Conservation (phyloP, 2,113 vertebrate genomes). For the Etheostoma cragini region DNA sequence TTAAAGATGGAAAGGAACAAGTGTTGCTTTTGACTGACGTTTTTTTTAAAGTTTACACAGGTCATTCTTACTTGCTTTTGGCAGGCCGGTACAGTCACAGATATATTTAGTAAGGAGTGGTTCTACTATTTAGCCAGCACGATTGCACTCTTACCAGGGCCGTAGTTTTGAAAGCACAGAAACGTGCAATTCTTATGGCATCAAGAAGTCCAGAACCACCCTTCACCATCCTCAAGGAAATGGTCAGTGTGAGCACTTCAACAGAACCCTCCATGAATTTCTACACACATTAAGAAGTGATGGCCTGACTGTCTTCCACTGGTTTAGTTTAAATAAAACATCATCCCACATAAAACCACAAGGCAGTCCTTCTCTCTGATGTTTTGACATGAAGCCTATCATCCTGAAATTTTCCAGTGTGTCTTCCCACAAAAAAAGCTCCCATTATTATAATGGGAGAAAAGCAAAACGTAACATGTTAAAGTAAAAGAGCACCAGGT, state of each 20-base stretch:
- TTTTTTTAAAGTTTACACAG: background rate
- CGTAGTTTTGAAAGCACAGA: background rate
- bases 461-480: too few relatives aligned
- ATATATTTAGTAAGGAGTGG: background rate
- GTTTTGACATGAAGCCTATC: background rate
- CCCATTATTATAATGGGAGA: too few relatives aligned
- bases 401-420: background rate
- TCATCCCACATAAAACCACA: background rate
- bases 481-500: too few relatives aligned
- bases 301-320: background rate
- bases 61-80: background rate
- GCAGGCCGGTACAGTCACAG: background rate
- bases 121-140: background rate
- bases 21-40: background rate
- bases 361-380: background rate
- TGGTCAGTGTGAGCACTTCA: background rate
- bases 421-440: too few relatives aligned
- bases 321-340: background rate
- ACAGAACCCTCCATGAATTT: background rate
- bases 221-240: background rate
- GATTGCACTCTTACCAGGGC: background rate
- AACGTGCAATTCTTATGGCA: background rate
- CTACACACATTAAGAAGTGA: background rate
- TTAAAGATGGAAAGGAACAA: too few relatives aligned
- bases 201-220: background rate